Conservation (phyloP, 2,888 invertebrate species). For the Brenthis daphne region DNA sequence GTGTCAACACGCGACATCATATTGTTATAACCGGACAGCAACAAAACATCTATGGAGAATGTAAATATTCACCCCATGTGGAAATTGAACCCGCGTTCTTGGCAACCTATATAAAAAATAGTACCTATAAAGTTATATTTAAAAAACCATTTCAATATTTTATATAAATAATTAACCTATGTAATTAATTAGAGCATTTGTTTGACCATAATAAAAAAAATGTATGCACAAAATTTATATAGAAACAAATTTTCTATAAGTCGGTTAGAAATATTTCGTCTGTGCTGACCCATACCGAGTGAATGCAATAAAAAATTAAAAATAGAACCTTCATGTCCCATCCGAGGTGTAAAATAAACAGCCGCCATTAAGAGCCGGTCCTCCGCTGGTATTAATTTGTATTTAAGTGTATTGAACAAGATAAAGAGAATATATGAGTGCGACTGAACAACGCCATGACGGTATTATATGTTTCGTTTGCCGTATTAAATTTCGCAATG, state of each 20-base stretch:
- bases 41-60: too few relatives aligned
- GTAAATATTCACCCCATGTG: too few relatives aligned
- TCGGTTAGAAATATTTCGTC: constrained; percentile 21
- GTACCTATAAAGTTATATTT: too few relatives aligned
- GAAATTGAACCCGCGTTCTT: too few relatives aligned
- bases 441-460: constrained; percentile 55
- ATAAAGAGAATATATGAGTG: constrained; percentile 79
- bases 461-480: constrained; percentile 54
- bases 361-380: constrained; percentile 75
- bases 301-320: constrained; percentile 61
- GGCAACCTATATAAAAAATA: too few relatives aligned
- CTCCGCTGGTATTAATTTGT: constrained; percentile 81
- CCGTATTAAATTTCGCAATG: constrained; percentile 26
- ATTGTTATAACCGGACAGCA: too few relatives aligned
- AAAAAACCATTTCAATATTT: too few relatives aligned
- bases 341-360: constrained; percentile 81
- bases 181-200: too few relatives aligned
- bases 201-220: background rate
- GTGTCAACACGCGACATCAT: too few relatives aligned
- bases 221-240: background rate
- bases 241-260: background rate
- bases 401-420: constrained; percentile 82
- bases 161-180: too few relatives aligned
- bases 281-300: constrained; percentile 34
- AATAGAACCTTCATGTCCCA: constrained; percentile 68